These are phyloP conservation scores for Fissipunctia ypsillon DNA, from an alignment of 2,888 invertebrate species.

Conservation along the genomic window DNA sequence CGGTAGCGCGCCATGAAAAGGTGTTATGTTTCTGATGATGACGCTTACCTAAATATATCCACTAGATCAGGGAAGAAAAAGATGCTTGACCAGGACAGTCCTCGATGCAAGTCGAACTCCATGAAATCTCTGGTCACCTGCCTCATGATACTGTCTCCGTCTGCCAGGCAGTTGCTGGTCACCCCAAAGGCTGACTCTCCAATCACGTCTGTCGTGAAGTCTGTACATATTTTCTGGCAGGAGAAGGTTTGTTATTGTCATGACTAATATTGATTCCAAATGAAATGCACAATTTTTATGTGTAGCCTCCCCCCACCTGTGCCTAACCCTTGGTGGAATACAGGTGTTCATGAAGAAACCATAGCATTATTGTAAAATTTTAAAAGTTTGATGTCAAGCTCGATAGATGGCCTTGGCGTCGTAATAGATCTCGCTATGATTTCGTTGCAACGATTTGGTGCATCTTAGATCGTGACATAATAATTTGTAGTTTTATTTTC, in stretches of 20 bases:
- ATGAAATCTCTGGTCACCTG: slow-evolving; percentile 72
- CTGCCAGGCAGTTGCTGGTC: slow-evolving; percentile 68
- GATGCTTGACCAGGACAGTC: slow-evolving; percentile 73
- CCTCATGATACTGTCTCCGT: slow-evolving; percentile 73
- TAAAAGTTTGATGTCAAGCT: no score
- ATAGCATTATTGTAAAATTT: no score
- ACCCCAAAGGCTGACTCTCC: slow-evolving; percentile 77
- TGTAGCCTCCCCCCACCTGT: no score
- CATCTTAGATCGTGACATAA: no score
- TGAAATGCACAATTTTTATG: not conserved
- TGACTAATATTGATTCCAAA: not conserved
- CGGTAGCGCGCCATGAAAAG: not conserved
- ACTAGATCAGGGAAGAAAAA: slow-evolving; percentile 78
- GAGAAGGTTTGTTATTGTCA: not conserved
- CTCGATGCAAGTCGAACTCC: slow-evolving; percentile 68
- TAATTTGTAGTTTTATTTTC: no score
- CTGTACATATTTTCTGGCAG: slow-evolving; percentile 67
- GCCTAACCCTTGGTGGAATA: no score
- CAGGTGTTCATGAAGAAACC: no score
- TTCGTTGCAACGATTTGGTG: no score
- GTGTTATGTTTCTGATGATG: not conserved
- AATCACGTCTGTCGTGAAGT: slow-evolving; percentile 76
- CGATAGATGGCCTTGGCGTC: no score
- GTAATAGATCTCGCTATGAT: no score
- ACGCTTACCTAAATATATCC: slow-evolving; percentile 71